These are phyloP conservation scores for Oncopodura yosiiana DNA, from an alignment of 1,140 invertebrate species.

Conservation along the genomic window DNA sequence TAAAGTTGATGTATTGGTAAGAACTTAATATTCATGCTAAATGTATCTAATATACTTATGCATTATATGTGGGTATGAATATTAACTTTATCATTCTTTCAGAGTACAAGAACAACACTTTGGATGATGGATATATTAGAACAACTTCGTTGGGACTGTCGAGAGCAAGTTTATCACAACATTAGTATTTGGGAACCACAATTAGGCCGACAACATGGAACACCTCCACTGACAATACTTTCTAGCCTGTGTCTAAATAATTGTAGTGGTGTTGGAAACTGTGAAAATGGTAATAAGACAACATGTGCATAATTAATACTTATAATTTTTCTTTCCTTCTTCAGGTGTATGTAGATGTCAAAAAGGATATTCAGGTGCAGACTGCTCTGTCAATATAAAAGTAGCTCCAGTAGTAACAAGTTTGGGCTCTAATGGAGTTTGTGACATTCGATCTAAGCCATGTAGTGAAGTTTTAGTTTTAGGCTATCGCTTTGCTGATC, in stretches of 20 bases:
- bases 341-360: conserved; percentile 27
- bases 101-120: conserved; percentile 27
- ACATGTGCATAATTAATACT: neutral
- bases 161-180: conserved; percentile 34
- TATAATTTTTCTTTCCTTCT: conserved; percentile 1
- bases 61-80: neutral
- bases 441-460: conserved; percentile 32
- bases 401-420: conserved; percentile 15
- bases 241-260: conserved; percentile 33
- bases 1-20: conserved; percentile 29
- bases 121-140: conserved; percentile 30
- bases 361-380: conserved; percentile 24
- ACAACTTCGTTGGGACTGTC: conserved; percentile 31
- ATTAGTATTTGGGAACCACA: conserved; percentile 34
- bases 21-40: neutral
- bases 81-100: neutral
- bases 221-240: conserved; percentile 29
- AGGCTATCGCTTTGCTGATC: conserved; percentile 29
- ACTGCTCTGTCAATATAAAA: conserved; percentile 30
- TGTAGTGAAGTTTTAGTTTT: conserved; percentile 34
- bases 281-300: conserved; percentile 25
- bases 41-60: neutral
- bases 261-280: conserved; percentile 25
- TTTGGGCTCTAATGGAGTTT: conserved; percentile 22
- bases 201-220: conserved; percentile 32